phyloP scores from a whole-genome alignment of 2,113 vertebrate species.

The Nettapus auritus region DNA sequence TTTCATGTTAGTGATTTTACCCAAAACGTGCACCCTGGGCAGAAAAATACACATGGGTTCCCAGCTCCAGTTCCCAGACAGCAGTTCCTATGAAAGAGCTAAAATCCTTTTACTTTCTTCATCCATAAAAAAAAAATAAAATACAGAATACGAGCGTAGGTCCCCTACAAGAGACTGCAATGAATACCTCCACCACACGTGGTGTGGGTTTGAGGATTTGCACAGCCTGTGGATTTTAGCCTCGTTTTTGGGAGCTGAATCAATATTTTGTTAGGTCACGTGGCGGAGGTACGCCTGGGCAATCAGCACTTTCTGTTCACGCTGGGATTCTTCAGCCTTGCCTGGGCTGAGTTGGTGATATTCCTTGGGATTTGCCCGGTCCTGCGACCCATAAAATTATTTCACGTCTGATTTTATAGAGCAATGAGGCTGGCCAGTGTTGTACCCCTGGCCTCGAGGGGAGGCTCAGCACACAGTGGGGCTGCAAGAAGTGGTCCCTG shows the following conservation, averaged over 20 bases:
- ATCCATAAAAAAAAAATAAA: background rate
- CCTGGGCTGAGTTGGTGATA: background rate
- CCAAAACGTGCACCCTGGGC: background rate
- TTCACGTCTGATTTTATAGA: background rate
- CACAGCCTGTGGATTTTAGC: background rate
- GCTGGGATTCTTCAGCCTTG: background rate
- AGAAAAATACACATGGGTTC: background rate
- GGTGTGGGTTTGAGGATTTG: background rate
- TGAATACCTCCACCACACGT: no score
- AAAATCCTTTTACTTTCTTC: background rate
- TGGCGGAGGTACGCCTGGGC: background rate
- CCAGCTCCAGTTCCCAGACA: background rate
- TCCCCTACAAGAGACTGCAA: background rate
- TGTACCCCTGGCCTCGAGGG: background rate
- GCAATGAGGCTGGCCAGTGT: background rate
- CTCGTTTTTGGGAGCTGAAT: background rate
- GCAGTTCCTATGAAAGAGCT: background rate
- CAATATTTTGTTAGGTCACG: slow-evolving; percentile 12
- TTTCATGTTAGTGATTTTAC: background rate
- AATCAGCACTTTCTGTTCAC: background rate
- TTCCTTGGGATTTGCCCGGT: background rate
- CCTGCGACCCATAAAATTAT: background rate
- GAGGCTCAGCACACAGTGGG: background rate
- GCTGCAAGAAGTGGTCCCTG: background rate
- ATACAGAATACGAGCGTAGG: background rate